Conservation (phyloP, 2,113 vertebrate genomes). For the Serinus canaria region DNA sequence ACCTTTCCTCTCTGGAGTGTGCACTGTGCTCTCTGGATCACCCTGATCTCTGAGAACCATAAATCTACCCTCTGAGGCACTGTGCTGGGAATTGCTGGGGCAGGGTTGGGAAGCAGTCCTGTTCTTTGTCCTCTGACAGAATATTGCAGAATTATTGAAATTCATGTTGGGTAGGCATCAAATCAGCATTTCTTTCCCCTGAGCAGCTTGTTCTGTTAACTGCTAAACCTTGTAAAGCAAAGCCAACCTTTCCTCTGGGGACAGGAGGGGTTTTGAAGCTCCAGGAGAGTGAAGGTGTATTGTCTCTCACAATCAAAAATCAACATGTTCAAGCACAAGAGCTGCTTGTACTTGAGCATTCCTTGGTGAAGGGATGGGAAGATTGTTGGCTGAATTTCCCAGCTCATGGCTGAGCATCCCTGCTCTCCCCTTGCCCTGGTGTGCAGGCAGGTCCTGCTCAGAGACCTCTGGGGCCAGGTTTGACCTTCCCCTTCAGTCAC, state of each 20-base stretch:
- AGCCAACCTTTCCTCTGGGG: neutral
- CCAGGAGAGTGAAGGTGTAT: neutral
- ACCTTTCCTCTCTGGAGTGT: neutral
- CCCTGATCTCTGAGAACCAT: neutral
- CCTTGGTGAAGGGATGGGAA: neutral
- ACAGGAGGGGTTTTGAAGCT: neutral
- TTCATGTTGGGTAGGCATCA: neutral
- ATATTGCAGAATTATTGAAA: neutral
- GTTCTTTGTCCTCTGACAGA: neutral
- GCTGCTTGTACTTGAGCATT: neutral
- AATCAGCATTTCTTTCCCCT: neutral
- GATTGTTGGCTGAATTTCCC: neutral
- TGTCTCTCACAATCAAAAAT: neutral
- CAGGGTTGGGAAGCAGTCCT: neutral
- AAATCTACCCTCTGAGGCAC: neutral
- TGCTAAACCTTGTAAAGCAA: neutral
- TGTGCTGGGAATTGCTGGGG: neutral
- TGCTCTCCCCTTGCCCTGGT: neutral
- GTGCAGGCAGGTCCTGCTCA: neutral
- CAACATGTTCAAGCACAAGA: neutral
- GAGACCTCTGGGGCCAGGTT: neutral
- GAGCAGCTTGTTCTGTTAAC: neutral
- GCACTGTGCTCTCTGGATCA: rapidly evolving
- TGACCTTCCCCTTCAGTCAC: neutral
- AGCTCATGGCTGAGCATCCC: neutral